phyloP scores from a whole-genome alignment of 2,888 invertebrate genomes.

The Heliconius cydno region DNA sequence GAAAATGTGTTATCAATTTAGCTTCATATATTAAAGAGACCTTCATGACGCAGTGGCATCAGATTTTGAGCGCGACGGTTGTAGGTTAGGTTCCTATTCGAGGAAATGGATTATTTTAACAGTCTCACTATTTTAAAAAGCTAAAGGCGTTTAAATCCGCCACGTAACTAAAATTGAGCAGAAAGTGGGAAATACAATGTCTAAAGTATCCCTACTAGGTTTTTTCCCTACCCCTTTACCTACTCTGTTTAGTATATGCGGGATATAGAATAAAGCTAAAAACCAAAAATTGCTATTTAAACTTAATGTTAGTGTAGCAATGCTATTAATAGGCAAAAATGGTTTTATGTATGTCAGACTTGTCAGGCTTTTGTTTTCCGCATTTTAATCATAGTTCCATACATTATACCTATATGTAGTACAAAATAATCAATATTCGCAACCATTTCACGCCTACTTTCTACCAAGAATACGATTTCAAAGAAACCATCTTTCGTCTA shows the following conservation, averaged over 20 bases:
- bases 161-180: no score
- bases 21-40: background rate
- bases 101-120: background rate
- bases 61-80: background rate
- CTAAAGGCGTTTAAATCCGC: background rate
- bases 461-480: constrained; percentile 41
- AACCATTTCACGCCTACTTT: constrained; percentile 32
- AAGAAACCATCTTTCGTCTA: constrained; percentile 40
- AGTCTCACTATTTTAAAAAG: background rate
- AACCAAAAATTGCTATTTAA: no score
- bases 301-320: no score
- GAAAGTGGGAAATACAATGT: no score
- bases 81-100: background rate
- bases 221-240: no score
- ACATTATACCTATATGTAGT: constrained; percentile 16
- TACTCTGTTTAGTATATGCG: no score
- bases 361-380: background rate
- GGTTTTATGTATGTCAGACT: background rate
- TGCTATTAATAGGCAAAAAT: no score
- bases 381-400: background rate
- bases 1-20: constrained; percentile 2
- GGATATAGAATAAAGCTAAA: no score
- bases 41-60: background rate
- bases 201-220: no score
- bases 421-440: constrained; percentile 41